Percentiles rank a stretch among this genome's conserved stretches.
Evolutionary conservation across 2,113 vertebrate species (phyloP).

Genomic region (Grammomys surdaster): DNA sequence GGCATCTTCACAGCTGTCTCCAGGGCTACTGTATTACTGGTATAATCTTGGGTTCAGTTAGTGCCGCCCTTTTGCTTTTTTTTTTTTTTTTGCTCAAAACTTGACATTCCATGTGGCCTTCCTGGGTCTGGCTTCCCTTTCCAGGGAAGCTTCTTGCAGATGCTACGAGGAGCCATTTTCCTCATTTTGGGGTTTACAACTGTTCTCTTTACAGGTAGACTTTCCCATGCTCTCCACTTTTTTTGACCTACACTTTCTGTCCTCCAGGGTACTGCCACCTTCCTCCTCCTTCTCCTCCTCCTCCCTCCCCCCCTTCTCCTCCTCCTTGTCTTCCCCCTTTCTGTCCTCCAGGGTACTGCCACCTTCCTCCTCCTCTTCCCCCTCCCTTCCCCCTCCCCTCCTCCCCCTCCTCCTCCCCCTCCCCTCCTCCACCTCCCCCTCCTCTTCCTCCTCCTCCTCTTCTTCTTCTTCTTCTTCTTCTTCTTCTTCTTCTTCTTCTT

Average conservation of each 20-base stretch:
- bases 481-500: too few relatives aligned
- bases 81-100: not conserved
- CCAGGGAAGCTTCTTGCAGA: not conserved
- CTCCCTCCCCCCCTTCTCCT: too few relatives aligned
- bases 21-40: too few relatives aligned
- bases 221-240: not conserved
- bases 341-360: not conserved
- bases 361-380: too few relatives aligned
- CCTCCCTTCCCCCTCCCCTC: too few relatives aligned
- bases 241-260: not conserved
- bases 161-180: not conserved
- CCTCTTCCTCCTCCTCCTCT: too few relatives aligned
- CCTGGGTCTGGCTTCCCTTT: not conserved
- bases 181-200: not conserved
- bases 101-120: not conserved
- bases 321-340: not conserved
- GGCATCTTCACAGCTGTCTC: not conserved
- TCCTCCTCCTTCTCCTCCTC: too few relatives aligned
- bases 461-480: too few relatives aligned
- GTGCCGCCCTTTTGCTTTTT: not conserved
- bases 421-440: too few relatives aligned
- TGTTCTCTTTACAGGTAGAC: not conserved
- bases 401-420: fast-evolving
- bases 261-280: too few relatives aligned
- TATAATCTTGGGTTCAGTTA: not conserved